These are phyloP conservation scores for Athrips mouffetella DNA, from an alignment of 2,888 invertebrate genomes.

Conservation along the genomic window DNA sequence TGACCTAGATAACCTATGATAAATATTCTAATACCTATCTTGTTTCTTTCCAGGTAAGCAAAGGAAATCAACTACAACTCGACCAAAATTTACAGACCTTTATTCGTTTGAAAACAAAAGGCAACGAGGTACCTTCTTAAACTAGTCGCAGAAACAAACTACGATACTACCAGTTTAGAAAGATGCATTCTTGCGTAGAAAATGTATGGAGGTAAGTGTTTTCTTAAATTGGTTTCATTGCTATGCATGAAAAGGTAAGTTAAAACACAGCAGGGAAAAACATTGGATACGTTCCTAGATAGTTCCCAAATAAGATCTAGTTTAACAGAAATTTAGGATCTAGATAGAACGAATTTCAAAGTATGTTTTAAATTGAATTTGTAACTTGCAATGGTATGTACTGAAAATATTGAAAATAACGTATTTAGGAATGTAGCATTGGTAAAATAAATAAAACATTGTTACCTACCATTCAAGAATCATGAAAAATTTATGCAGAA, in stretches of 20 bases:
- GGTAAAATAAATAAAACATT: too few relatives aligned
- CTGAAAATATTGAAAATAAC: neutral
- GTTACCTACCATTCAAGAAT: too few relatives aligned
- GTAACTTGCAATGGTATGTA: neutral
- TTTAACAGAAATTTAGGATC: slow-evolving; percentile 9
- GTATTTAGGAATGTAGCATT: too few relatives aligned
- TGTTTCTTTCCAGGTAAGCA: slow-evolving; percentile 29
- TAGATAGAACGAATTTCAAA: too few relatives aligned
- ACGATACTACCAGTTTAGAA: neutral
- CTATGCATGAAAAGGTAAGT: slow-evolving; percentile 27
- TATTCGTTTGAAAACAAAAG: slow-evolving; percentile 16
- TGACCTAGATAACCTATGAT: neutral
- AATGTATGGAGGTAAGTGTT: neutral
- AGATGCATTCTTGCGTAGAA: neutral
- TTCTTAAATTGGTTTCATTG: slow-evolving; percentile 14
- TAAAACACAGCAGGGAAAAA: slow-evolving; percentile 15
- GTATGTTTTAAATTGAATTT: neutral
- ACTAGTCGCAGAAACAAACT: neutral
- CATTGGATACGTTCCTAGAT: neutral
- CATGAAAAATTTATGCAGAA: too few relatives aligned
- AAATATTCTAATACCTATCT: slow-evolving; percentile 18
- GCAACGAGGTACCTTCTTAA: neutral
- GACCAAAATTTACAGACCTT: neutral
- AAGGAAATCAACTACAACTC: neutral
- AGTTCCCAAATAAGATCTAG: slow-evolving; percentile 9